Evolutionary conservation across 2,888 invertebrate species (phyloP).

Genomic region (Calameuta idolon): DNA sequence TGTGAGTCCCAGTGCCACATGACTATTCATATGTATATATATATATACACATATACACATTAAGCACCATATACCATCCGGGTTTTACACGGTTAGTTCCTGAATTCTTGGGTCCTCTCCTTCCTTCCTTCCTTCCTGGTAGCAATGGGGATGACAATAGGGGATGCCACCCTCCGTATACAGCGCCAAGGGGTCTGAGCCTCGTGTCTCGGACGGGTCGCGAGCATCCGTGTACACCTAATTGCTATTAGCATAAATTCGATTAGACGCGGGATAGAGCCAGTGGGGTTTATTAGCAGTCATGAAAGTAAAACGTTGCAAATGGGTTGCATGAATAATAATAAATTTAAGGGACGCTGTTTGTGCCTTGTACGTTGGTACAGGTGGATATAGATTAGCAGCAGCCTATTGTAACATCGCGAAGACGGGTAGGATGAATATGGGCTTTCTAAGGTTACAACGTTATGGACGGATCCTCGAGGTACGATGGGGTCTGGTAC

Average conservation of each 20-base stretch:
- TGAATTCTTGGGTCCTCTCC: background rate
- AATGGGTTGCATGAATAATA: constrained; percentile 52
- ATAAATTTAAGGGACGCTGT: constrained; percentile 11
- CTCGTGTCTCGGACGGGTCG: constrained; percentile 19
- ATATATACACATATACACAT: too few species aligned
- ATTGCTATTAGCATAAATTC: constrained; percentile 55
- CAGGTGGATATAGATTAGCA: background rate
- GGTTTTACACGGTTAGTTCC: background rate
- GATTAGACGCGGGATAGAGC: constrained; percentile 46
- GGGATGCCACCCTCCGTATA: background rate
- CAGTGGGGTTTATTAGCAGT: constrained; percentile 45
- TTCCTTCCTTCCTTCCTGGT: background rate
- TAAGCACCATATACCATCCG: background rate
- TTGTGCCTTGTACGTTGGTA: background rate
- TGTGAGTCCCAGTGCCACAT: background rate
- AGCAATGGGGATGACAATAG: background rate
- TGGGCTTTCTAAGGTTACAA: background rate
- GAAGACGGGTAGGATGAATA: background rate
- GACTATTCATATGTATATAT: background rate
- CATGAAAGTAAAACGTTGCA: constrained; percentile 53
- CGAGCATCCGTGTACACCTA: constrained; percentile 42
- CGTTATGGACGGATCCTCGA: background rate
- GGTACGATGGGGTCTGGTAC: background rate
- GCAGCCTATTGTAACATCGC: background rate
- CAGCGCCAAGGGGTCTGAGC: background rate